Conservation (phyloP, 2,888 invertebrate species). For the Notodonta dromedarius region DNA sequence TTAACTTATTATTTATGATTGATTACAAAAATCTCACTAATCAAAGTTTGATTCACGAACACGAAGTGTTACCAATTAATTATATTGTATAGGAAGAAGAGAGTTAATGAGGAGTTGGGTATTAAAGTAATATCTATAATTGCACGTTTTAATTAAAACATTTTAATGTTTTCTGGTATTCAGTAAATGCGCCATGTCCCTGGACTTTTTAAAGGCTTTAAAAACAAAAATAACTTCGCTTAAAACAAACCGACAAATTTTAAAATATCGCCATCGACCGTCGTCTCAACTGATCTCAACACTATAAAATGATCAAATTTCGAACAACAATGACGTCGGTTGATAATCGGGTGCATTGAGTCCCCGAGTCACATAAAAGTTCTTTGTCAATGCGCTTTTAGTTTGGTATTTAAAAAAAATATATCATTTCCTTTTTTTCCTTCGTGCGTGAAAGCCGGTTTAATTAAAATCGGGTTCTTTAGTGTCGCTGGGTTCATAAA, state of each 20-base stretch:
- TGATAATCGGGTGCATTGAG: slow-evolving; percentile 72
- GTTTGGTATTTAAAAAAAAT: slow-evolving; percentile 46
- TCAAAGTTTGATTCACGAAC: background rate
- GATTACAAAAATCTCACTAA: background rate
- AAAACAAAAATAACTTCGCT: slow-evolving; percentile 6
- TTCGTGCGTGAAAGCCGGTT: slow-evolving; percentile 66
- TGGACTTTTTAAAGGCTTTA: background rate
- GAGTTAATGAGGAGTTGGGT: background rate
- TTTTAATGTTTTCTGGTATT: too few species aligned
- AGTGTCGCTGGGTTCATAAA: slow-evolving; percentile 69
- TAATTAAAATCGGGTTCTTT: slow-evolving; percentile 74
- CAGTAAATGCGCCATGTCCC: too few species aligned
- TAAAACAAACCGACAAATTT: background rate
- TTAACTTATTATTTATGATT: background rate
- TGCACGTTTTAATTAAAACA: too few species aligned
- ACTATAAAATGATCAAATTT: slow-evolving; percentile 74
- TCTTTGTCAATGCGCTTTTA: slow-evolving; percentile 69
- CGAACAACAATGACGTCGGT: slow-evolving; percentile 74
- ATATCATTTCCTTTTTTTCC: slow-evolving; percentile 41
- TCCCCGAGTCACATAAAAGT: slow-evolving; percentile 62
- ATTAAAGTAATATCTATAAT: too few species aligned
- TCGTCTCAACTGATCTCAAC: slow-evolving; percentile 52
- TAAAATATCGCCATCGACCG: slow-evolving; percentile 39
- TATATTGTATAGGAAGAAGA: background rate
- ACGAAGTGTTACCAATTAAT: slow-evolving; percentile 4